These are phyloP conservation scores for Lipotes vexillifer DNA, from an alignment of 2,113 vertebrate genomes.

Conservation along the genomic window DNA sequence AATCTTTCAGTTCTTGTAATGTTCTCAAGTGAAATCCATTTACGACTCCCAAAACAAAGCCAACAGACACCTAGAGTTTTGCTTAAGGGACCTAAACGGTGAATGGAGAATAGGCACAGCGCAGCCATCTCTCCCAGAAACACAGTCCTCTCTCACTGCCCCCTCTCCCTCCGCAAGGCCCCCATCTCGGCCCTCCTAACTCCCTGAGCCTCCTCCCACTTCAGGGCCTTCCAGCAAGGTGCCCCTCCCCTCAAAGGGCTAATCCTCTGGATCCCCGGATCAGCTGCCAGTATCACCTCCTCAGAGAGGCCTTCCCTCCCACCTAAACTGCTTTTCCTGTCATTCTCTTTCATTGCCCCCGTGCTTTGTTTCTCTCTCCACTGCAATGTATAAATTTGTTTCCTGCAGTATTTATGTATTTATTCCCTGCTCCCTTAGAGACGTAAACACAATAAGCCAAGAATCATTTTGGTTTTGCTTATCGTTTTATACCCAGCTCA, in stretches of 20 bases:
- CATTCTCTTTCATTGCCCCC: not conserved
- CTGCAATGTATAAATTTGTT: not conserved
- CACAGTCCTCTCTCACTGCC: not conserved
- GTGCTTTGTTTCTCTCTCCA: not conserved
- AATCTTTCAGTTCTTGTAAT: constrained; percentile 31
- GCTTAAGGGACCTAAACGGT: not conserved
- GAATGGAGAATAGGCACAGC: accelerated
- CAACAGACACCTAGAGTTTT: not conserved
- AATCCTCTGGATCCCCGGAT: not conserved
- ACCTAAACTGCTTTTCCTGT: not conserved
- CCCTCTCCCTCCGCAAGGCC: not conserved
- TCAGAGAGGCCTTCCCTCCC: not conserved
- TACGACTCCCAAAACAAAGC: constrained; percentile 6
- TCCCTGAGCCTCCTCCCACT: not conserved
- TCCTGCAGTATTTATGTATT: not conserved
- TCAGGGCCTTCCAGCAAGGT: not conserved
- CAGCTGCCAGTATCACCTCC: not conserved
- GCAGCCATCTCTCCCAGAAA: not conserved
- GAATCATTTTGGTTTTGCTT: not conserved
- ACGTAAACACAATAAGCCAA: not conserved
- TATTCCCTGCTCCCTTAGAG: not conserved
- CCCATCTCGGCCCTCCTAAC: accelerated
- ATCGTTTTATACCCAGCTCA: not conserved
- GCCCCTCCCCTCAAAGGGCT: not conserved
- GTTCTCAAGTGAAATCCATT: constrained; percentile 49